A percentile compares a stretch with the other conserved stretches of the same genome.
These are phyloP conservation scores for Arremon brunneinucha DNA, from an alignment of 2,797 vertebrate genomes.

Conservation along the genomic window DNA sequence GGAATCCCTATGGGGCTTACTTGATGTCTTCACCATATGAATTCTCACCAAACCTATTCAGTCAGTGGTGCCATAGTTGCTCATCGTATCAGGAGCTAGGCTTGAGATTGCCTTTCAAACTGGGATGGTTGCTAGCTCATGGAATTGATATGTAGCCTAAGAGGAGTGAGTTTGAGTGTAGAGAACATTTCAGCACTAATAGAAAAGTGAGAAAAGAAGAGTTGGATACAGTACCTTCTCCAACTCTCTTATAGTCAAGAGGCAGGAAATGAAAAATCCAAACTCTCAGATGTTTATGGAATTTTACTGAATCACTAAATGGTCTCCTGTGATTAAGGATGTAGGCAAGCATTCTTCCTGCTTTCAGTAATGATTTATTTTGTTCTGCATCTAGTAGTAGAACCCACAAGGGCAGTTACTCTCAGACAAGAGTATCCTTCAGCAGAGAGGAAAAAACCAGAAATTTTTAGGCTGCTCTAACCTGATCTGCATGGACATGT, in stretches of 20 bases:
- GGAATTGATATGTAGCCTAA: not conserved
- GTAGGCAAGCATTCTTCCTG: constrained; percentile 23
- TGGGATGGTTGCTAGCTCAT: not conserved
- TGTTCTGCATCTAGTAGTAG: not conserved
- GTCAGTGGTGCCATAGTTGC: not conserved
- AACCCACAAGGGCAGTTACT: not conserved
- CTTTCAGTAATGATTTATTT: constrained; percentile 19
- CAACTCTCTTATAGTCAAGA: not conserved
- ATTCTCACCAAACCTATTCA: constrained; percentile 4
- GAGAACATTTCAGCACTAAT: not conserved
- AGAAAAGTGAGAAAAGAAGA: not conserved
- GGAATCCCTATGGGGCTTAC: constrained; percentile 2
- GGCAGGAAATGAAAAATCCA: constrained; percentile 37
- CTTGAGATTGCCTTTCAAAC: not conserved
- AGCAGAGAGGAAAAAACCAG: not conserved
- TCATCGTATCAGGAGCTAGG: not conserved
- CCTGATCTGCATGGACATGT: not conserved
- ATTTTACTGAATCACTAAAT: constrained; percentile 13
- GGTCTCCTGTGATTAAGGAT: not conserved
- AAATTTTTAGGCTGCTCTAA: not conserved
- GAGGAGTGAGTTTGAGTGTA: not conserved
- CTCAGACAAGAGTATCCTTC: not conserved
- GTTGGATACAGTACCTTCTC: not conserved
- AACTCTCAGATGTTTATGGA: not conserved
- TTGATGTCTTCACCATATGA: constrained; percentile 56